Evolutionary conservation across 1,140 invertebrate species (phyloP).

Genomic region (Drosophila yakuba): DNA sequence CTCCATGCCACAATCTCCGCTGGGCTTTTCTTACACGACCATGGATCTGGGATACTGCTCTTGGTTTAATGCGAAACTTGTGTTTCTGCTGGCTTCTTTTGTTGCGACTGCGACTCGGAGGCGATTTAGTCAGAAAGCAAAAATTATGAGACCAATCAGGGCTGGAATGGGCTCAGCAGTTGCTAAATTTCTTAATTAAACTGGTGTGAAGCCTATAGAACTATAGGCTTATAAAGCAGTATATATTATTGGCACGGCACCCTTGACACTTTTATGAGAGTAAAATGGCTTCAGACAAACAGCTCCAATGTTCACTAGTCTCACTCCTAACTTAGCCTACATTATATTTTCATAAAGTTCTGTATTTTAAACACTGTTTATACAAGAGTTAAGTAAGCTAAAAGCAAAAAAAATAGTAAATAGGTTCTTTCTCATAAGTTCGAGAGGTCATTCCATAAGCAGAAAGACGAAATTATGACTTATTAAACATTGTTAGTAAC

Average conservation of each 20-base stretch:
- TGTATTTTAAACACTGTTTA: too few relatives aligned
- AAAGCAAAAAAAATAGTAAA: not conserved
- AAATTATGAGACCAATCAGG: constrained; percentile 61
- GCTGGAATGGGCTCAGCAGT: constrained; percentile 35
- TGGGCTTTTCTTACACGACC: constrained; percentile 18
- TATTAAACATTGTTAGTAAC: too few relatives aligned
- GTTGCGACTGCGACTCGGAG: constrained; percentile 18
- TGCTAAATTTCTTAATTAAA: constrained; percentile 65
- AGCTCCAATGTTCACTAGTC: not conserved
- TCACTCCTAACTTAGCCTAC: not conserved
- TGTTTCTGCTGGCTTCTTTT: constrained; percentile 61
- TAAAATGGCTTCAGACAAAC: not conserved
- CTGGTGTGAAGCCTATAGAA: constrained; percentile 10
- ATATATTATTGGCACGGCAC: constrained; percentile 3
- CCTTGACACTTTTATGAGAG: not conserved
- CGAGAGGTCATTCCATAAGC: too few relatives aligned
- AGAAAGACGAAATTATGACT: too few relatives aligned
- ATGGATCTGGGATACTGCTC: constrained; percentile 8
- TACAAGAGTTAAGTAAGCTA: not conserved
- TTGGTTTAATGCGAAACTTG: constrained; percentile 66
- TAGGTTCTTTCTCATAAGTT: not conserved
- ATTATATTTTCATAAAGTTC: too few relatives aligned
- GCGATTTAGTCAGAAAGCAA: constrained; percentile 52
- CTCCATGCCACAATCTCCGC: constrained; percentile 1
- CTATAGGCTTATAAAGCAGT: constrained; percentile 17